These are phyloP conservation scores for Odontamblyopus rebecca DNA, from an alignment of 2,797 vertebrate species.

Conservation along the genomic window DNA sequence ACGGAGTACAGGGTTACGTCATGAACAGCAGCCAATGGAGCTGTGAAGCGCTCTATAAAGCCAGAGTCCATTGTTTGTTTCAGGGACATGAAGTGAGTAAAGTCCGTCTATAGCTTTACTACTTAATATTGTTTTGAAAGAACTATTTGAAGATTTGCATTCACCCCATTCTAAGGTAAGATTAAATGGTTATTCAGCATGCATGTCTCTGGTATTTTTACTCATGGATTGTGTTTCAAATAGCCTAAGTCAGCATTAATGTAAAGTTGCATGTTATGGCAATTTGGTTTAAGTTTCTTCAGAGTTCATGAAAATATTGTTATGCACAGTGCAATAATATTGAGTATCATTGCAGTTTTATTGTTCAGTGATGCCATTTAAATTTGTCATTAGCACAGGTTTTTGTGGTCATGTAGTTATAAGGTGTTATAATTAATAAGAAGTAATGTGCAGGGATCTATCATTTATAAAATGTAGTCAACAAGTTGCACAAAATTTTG, in stretches of 20 bases:
- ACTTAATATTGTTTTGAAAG: conserved; percentile 5
- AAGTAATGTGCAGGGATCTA: background rate
- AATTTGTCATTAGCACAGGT: background rate
- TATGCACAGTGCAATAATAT: background rate
- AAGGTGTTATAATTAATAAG: background rate
- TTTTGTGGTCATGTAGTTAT: conserved; percentile 12
- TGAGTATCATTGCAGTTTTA: background rate
- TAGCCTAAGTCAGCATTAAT: background rate
- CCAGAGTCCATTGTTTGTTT: conserved; percentile 52
- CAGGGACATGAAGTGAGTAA: conserved; percentile 45
- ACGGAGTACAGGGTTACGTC: conserved; percentile 54
- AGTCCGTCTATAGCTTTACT: conserved; percentile 10
- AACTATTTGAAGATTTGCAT: conserved; percentile 1
- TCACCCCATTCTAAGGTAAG: conserved; percentile 50
- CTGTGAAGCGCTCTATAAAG: conserved; percentile 73
- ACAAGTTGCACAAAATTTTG: conserved; percentile 52
- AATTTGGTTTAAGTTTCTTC: conserved; percentile 1
- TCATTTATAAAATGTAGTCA: conserved; percentile 22
- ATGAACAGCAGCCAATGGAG: conserved; percentile 71
- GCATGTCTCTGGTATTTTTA: conserved; percentile 14
- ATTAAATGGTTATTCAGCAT: background rate
- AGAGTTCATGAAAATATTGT: background rate
- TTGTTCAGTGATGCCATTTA: background rate
- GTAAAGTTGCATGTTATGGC: conserved; percentile 6
- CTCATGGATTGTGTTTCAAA: background rate